These are phyloP conservation scores for Choristoneura rosaceana DNA, from an alignment of 2,888 invertebrate genomes.

Conservation along the genomic window DNA sequence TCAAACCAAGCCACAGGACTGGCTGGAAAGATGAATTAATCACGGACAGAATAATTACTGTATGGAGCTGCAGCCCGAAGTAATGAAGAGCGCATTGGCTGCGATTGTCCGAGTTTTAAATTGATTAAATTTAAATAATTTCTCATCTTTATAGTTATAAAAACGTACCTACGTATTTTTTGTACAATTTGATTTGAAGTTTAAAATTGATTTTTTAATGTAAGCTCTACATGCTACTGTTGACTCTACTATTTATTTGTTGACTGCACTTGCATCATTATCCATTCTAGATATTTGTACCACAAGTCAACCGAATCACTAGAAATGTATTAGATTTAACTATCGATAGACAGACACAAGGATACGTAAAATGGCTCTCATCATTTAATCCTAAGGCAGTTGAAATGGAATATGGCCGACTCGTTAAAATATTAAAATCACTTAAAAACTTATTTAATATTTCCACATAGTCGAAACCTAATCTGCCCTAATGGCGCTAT, in stretches of 20 bases:
- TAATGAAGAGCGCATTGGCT: constrained; percentile 14
- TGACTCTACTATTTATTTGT: too few species aligned
- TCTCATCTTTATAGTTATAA: neutral
- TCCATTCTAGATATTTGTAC: too few species aligned
- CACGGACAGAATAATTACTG: constrained; percentile 40
- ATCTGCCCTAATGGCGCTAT: neutral
- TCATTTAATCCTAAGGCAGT: neutral
- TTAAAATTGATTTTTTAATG: too few species aligned
- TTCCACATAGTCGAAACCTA: neutral
- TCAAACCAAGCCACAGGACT: constrained; percentile 53
- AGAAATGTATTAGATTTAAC: too few species aligned
- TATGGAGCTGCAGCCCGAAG: constrained; percentile 29
- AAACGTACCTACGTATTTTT: too few species aligned
- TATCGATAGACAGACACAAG: too few species aligned
- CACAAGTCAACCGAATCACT: too few species aligned
- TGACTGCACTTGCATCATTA: too few species aligned
- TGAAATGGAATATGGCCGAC: neutral
- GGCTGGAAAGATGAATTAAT: constrained; percentile 39
- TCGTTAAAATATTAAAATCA: neutral
- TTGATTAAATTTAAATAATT: constrained; percentile 10
- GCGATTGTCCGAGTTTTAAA: constrained; percentile 26
- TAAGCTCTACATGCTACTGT: too few species aligned
- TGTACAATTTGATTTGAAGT: too few species aligned
- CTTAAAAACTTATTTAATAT: neutral
- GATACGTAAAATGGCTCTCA: neutral